Evolutionary conservation across 1,140 invertebrate genomes (phyloP).

Genomic region (Neoseiulus cucumeris): DNA sequence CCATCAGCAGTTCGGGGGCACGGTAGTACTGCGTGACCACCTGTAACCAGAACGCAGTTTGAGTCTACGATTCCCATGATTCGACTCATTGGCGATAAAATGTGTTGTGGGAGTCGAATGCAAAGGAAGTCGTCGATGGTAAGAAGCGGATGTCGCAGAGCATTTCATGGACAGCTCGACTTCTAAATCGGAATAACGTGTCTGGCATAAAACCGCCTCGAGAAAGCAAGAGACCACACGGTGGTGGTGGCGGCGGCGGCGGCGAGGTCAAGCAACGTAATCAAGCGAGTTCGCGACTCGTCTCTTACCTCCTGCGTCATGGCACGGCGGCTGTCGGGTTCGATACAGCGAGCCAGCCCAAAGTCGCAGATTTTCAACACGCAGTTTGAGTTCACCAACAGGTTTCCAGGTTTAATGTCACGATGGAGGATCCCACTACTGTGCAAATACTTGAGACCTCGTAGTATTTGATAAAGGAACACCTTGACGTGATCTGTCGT

Average conservation of each 20-base stretch:
- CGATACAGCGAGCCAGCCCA: conserved; percentile 78
- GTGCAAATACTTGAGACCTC: conserved; percentile 96
- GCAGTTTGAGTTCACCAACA: conserved; percentile 95
- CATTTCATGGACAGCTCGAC: too few species aligned
- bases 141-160: too few species aligned
- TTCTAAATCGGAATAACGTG: too few species aligned
- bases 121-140: too few species aligned
- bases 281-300: too few species aligned
- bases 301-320: conserved; percentile 88
- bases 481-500: conserved; percentile 99
- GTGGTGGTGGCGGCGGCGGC: too few species aligned
- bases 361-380: conserved; percentile 98
- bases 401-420: conserved; percentile 97
- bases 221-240: too few species aligned
- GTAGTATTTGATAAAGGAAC: conserved; percentile 98
- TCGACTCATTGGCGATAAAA: too few species aligned
- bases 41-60: background rate
- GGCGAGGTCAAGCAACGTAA: too few species aligned
- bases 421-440: conserved; percentile 90
- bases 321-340: conserved; percentile 67
- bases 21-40: conserved; percentile 97
- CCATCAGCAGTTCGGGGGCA: conserved; percentile 94
- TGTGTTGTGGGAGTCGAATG: too few species aligned
- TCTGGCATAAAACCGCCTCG: too few species aligned
- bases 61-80: too few species aligned